These are phyloP conservation scores for Gymnobelideus leadbeateri DNA, from an alignment of 2,113 vertebrate genomes.

Conservation along the genomic window DNA sequence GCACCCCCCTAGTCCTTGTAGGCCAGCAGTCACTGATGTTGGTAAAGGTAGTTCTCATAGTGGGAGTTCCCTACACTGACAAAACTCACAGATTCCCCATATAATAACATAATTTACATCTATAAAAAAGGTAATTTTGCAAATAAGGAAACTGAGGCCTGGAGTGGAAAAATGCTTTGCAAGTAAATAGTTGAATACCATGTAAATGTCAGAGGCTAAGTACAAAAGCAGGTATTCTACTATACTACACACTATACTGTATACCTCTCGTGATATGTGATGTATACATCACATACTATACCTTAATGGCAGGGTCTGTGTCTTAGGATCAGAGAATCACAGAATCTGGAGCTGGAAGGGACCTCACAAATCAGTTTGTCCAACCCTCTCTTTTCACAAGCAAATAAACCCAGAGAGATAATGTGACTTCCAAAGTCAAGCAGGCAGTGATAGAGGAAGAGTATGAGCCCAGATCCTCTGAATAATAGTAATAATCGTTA, in stretches of 20 bases:
- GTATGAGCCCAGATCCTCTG: not conserved
- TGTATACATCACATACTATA: not conserved
- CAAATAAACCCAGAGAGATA: not conserved
- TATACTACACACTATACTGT: not conserved
- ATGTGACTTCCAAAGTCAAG: not conserved
- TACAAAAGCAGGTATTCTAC: not conserved
- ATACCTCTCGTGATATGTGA: not conserved
- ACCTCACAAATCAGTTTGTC: not conserved
- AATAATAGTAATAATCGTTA: not conserved
- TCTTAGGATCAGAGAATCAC: not conserved
- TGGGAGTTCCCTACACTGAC: not conserved
- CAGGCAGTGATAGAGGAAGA: not conserved
- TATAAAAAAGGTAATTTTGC: not conserved
- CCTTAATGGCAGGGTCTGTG: not conserved
- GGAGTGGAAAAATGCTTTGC: not conserved
- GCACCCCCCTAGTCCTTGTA: not conserved
- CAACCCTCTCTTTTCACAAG: not conserved
- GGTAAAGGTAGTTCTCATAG: not conserved
- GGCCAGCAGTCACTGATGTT: not conserved
- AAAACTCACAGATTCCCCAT: not conserved
- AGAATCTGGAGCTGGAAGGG: not conserved
- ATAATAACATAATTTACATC: not conserved
- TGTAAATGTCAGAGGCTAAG: not conserved
- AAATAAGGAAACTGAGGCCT: not conserved
- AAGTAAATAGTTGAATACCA: not conserved